phyloP scores from a whole-genome alignment of 2,113 vertebrate genomes.

The Phalacrocorax pelagicus region DNA sequence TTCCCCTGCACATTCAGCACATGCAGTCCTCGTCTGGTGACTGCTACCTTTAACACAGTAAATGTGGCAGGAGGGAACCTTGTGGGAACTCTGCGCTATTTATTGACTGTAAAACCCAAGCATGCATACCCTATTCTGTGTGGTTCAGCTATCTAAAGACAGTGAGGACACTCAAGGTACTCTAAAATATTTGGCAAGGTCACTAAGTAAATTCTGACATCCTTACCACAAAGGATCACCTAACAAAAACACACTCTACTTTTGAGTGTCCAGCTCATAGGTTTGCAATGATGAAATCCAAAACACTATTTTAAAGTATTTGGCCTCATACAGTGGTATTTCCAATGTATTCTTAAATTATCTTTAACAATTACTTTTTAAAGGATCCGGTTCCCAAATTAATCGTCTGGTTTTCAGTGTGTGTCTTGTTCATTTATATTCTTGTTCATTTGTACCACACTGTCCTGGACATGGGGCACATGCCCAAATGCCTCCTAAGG shows the following conservation, averaged over 20 bases:
- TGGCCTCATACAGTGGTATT: neutral
- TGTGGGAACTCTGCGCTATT: neutral
- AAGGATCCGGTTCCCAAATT: fast-evolving
- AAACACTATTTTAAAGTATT: neutral
- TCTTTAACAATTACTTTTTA: neutral
- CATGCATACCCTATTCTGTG: neutral
- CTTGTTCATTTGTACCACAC: neutral
- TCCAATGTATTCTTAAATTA: neutral
- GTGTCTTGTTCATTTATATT: neutral
- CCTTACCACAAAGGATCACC: neutral
- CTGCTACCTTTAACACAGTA: neutral
- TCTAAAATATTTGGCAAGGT: neutral
- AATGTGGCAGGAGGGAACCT: neutral
- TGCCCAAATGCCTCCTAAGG: neutral
- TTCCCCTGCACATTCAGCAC: fast-evolving
- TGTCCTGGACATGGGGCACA: neutral
- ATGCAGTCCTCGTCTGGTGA: neutral
- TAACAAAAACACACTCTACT: neutral
- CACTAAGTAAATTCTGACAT: neutral
- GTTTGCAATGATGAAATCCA: neutral
- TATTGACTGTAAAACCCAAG: neutral
- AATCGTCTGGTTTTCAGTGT: neutral
- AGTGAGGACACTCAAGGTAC: neutral
- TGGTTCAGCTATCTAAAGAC: neutral
- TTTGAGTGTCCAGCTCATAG: neutral